Percentiles rank a stretch among this genome's conserved stretches.
These are phyloP conservation scores for Pardalotus punctatus DNA, from an alignment of 2,113 vertebrate species.

Conservation along the genomic window DNA sequence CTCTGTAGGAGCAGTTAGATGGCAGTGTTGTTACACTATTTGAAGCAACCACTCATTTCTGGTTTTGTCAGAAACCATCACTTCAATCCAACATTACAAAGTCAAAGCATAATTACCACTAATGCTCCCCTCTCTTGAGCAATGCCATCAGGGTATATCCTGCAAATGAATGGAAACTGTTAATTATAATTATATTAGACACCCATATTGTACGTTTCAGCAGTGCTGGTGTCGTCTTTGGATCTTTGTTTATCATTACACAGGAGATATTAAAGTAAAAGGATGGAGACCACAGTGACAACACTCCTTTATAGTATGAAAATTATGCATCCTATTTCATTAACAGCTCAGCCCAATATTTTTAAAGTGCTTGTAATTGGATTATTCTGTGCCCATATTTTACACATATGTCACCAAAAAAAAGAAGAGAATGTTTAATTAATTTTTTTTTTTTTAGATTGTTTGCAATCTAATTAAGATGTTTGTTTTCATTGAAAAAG, in stretches of 20 bases:
- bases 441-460: not conserved
- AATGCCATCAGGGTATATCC: slow-evolving; percentile 71
- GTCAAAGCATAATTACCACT: slow-evolving; percentile 76
- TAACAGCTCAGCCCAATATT: not conserved
- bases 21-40: slow-evolving; percentile 55
- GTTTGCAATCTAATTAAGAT: slow-evolving; percentile 11
- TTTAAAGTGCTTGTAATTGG: slow-evolving; percentile 10
- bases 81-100: slow-evolving; percentile 68
- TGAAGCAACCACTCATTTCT: not conserved
- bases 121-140: slow-evolving; percentile 67
- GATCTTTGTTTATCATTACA: slow-evolving; percentile 61
- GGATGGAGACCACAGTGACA: slow-evolving; percentile 22
- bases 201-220: slow-evolving; percentile 64
- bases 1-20: slow-evolving; percentile 21
- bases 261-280: slow-evolving; percentile 11
- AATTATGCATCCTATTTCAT: not conserved
- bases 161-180: slow-evolving; percentile 76
- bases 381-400: not conserved
- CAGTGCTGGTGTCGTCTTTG: slow-evolving; percentile 15
- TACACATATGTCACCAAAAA: not conserved
- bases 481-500: not conserved
- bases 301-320: slow-evolving; percentile 3
- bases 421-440: not conserved
- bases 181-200: slow-evolving; percentile 77
- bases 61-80: slow-evolving; percentile 27